Evolutionary conservation across 2,113 vertebrate genomes (phyloP).

Genomic region (Rhombomys opimus): DNA sequence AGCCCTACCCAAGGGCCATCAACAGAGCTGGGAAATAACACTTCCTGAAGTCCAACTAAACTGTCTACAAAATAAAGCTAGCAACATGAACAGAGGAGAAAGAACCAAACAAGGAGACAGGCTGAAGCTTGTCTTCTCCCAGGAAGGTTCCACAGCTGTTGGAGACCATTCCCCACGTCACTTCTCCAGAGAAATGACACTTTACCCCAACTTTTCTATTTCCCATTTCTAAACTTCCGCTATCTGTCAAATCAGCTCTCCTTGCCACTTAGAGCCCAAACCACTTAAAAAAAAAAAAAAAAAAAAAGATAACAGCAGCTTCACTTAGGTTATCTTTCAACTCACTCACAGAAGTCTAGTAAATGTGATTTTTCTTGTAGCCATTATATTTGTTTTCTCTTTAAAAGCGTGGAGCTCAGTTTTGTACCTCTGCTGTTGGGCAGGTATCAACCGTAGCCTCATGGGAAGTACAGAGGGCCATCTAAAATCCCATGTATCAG

Average conservation of each 20-base stretch:
- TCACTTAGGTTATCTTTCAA: conserved; percentile 10
- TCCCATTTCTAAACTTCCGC: conserved; percentile 51
- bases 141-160: not conserved
- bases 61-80: conserved; percentile 28
- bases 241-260: conserved; percentile 46
- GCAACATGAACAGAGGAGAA: not conserved
- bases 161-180: not conserved
- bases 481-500: not conserved
- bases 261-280: conserved; percentile 47
- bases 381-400: conserved; percentile 8
- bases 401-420: not conserved
- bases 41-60: conserved; percentile 8
- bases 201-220: not conserved
- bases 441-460: not conserved
- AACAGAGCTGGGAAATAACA: not conserved
- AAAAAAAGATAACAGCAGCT: not conserved
- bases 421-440: not conserved
- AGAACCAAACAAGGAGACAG: not conserved
- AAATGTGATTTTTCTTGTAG: not conserved
- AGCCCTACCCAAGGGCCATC: not conserved
- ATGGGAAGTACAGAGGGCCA: not conserved
- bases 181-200: conserved; percentile 39
- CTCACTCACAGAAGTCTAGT: conserved; percentile 18
- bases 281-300: not conserved
- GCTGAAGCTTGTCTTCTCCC: not conserved